A percentile compares a stretch with the other conserved stretches of the same genome.
These are phyloP conservation scores for Platycnemis pennipes DNA, from an alignment of 2,888 invertebrate genomes.

Conservation along the genomic window DNA sequence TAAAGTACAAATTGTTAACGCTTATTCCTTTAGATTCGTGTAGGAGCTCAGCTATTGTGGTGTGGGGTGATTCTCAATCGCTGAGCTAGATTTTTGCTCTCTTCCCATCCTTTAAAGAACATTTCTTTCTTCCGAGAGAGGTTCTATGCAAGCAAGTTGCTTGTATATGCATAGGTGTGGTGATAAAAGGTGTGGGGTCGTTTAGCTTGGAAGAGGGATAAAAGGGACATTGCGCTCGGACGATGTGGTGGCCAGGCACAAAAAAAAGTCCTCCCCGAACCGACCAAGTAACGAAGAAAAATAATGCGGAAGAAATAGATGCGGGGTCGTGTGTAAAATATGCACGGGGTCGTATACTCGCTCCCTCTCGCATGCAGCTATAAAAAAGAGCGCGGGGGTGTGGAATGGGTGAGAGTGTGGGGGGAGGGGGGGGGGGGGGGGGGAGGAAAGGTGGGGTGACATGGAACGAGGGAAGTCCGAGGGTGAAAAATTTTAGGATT, in stretches of 20 bases:
- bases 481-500: neutral
- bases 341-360: slow-evolving; percentile 2
- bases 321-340: neutral
- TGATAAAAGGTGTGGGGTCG: neutral
- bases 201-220: neutral
- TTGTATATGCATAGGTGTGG: neutral
- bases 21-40: too few species aligned
- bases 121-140: too few species aligned
- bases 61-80: neutral
- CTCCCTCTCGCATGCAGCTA: neutral
- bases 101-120: neutral
- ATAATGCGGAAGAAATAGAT: neutral
- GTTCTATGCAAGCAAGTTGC: neutral
- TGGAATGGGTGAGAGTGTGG: neutral
- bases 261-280: neutral
- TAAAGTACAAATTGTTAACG: too few species aligned
- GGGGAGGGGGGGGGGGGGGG: neutral
- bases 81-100: neutral
- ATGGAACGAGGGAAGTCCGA: neutral
- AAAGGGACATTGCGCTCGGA: neutral
- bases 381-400: neutral
- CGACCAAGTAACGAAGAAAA: neutral
- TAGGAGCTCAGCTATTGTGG: too few species aligned
- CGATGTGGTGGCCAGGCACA: neutral
- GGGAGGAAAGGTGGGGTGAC: neutral